A percentile compares a stretch with the other conserved stretches of the same genome.
These are phyloP conservation scores for Biston stratarius DNA, from an alignment of 2,888 invertebrate species.

Conservation along the genomic window DNA sequence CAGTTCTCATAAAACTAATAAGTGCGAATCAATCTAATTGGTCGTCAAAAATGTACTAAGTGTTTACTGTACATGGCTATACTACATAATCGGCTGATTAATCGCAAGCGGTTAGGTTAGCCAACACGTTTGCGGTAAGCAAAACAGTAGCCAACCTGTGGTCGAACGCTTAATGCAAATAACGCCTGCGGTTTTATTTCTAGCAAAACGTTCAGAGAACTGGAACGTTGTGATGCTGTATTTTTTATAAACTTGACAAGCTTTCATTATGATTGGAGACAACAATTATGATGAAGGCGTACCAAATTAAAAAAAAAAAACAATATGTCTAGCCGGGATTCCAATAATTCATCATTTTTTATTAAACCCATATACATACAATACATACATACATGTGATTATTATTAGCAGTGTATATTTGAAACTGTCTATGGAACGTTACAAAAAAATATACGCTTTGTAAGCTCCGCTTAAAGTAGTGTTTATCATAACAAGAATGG, in stretches of 20 bases:
- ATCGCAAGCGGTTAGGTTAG: slow-evolving; percentile 13
- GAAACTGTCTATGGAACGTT: too few relatives aligned
- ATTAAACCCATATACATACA: too few relatives aligned
- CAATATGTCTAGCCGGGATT: too few relatives aligned
- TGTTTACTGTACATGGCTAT: neutral
- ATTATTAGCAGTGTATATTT: too few relatives aligned
- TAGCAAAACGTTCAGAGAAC: slow-evolving; percentile 22
- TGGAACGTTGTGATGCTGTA: neutral
- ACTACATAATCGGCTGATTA: slow-evolving; percentile 1
- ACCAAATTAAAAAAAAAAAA: too few relatives aligned
- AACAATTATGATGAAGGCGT: too few relatives aligned
- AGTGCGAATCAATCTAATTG: neutral
- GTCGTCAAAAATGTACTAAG: neutral
- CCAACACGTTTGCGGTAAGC: slow-evolving; percentile 6
- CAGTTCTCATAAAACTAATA: neutral
- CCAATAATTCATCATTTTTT: too few relatives aligned
- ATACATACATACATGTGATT: too few relatives aligned
- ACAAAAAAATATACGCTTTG: too few relatives aligned
- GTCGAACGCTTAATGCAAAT: slow-evolving; percentile 33
- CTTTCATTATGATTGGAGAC: neutral
- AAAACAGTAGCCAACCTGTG: slow-evolving; percentile 32
- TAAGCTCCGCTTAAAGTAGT: too few relatives aligned
- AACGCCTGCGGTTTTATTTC: slow-evolving; percentile 29
- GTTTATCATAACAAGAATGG: too few relatives aligned
- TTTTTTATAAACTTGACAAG: neutral